Conservation (phyloP, 2,888 invertebrate genomes). For the Dasysyrphus tricinctus region DNA sequence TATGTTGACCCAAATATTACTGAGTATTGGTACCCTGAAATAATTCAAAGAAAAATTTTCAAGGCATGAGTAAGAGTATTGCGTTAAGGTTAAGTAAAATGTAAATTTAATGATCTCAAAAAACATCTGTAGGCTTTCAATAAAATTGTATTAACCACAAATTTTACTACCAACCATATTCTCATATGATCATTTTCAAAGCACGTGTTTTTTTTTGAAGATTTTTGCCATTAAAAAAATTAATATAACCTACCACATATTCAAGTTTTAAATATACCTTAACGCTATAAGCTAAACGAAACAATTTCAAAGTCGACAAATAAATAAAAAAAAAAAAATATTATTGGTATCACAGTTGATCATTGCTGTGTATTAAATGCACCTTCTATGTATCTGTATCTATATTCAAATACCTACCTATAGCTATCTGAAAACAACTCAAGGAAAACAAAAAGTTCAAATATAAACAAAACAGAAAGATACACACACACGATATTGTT, state of each 20-base stretch:
- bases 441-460: neutral
- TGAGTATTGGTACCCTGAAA: too few relatives aligned
- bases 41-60: too few relatives aligned
- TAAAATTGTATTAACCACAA: neutral
- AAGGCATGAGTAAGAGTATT: too few relatives aligned
- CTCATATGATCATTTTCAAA: neutral
- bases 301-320: slow-evolving; percentile 13
- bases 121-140: neutral
- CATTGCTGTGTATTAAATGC: neutral
- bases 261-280: neutral
- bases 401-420: slow-evolving; percentile 3
- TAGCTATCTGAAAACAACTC: neutral
- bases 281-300: neutral
- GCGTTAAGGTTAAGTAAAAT: neutral
- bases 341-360: neutral
- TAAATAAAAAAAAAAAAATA: neutral
- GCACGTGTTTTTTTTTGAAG: neutral
- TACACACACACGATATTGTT: neutral
- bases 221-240: neutral
- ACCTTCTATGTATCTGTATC: neutral
- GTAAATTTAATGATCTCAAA: neutral
- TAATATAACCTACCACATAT: slow-evolving; percentile 1
- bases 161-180: neutral
- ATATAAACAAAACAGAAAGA: slow-evolving; percentile 8
- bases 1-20: too few relatives aligned